Evolutionary conservation across 2,113 vertebrate genomes (phyloP).

Genomic region (Malurus cyaneus): DNA sequence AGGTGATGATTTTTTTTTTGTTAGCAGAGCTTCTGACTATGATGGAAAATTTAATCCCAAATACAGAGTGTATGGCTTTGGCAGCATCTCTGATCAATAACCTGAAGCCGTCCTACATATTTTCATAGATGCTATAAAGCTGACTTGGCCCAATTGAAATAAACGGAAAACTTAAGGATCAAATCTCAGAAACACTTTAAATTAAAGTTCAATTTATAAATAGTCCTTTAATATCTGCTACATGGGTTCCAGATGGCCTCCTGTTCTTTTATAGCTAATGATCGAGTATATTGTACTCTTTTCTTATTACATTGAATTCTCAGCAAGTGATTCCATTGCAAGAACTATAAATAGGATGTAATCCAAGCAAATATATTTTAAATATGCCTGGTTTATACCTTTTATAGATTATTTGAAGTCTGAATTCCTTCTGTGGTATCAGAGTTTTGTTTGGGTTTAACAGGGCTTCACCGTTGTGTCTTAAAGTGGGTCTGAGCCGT

Average conservation of each 20-base stretch:
- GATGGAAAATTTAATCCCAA: not conserved
- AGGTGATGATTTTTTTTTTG: not conserved
- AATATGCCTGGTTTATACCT: not conserved
- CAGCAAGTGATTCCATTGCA: conserved; percentile 38
- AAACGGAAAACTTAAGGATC: conserved; percentile 9
- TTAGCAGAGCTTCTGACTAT: not conserved
- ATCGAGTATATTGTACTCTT: conserved; percentile 19
- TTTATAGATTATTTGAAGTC: not conserved
- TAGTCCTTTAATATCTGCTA: conserved; percentile 57
- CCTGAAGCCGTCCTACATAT: not conserved
- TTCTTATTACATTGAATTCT: conserved; percentile 44
- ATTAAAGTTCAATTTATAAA: conserved; percentile 52
- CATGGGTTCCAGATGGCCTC: conserved; percentile 70
- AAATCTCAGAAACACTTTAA: conserved; percentile 55
- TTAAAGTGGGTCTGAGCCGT: not conserved
- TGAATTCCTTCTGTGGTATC: not conserved
- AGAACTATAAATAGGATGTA: conserved; percentile 53
- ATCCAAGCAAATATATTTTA: conserved; percentile 14
- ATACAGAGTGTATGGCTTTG: not conserved
- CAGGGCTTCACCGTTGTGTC: not conserved
- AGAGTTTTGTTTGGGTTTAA: not conserved
- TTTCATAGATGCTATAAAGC: conserved; percentile 6
- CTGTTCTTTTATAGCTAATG: conserved; percentile 55
- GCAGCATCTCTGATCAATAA: not conserved
- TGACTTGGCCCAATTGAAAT: conserved; percentile 25